Percentiles rank a stretch among this genome's conserved stretches.
phyloP scores from a whole-genome alignment of 2,797 vertebrate species.

The Mareca penelope region DNA sequence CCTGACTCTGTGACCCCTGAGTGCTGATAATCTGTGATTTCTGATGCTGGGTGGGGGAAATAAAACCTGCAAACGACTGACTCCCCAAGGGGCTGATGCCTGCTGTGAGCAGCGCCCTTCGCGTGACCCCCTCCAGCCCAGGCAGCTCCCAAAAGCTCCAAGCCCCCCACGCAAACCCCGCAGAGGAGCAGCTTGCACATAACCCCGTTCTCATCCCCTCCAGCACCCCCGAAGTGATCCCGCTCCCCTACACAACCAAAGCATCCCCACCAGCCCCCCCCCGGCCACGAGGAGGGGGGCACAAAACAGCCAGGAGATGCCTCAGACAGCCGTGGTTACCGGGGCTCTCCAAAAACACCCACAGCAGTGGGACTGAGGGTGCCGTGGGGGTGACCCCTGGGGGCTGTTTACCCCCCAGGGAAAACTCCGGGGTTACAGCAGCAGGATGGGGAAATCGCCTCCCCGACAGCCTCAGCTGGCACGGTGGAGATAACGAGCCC shows the following conservation, averaged over 20 bases:
- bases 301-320: not conserved
- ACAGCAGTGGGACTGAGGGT: not conserved
- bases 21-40: not conserved
- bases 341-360: not conserved
- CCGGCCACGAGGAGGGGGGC: not conserved
- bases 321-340: not conserved
- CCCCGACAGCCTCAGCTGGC: not conserved
- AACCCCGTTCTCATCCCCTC: not conserved
- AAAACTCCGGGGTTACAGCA: not conserved
- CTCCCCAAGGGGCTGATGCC: not conserved
- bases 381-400: not conserved
- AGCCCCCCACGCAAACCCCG: not conserved
- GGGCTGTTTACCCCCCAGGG: not conserved
- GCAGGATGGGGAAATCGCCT: not conserved
- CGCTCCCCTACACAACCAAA: not conserved
- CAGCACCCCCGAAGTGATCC: not conserved
- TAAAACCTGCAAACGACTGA: not conserved
- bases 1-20: not conserved
- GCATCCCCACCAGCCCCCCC: not conserved
- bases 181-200: not conserved
- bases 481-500: not conserved
- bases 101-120: not conserved
- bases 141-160: not conserved
- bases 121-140: not conserved
- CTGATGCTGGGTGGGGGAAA: not conserved